Percentiles rank a stretch among this genome's conserved stretches.
Conservation (phyloP, 2,888 invertebrate species). For the Alloscopus bannaensis region DNA sequence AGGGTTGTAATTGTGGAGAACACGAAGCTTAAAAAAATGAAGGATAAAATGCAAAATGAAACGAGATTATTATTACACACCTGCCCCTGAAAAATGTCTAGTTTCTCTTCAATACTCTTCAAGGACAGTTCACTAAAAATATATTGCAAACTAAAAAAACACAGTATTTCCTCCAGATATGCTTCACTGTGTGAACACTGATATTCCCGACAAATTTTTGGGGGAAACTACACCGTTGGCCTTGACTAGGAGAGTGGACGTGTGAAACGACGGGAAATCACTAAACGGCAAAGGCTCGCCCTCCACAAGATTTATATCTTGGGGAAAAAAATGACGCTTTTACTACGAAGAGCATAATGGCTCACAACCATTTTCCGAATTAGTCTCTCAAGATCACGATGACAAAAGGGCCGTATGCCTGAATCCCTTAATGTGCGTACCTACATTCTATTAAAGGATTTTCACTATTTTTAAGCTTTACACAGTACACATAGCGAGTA, state of each 20-base stretch:
- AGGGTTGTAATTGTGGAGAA: too few species aligned
- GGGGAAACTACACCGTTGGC: neutral
- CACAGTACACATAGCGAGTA: neutral
- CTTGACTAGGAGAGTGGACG: constrained; percentile 10
- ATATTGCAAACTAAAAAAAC: neutral
- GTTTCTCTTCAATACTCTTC: neutral
- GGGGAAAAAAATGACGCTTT: neutral
- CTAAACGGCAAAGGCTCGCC: neutral
- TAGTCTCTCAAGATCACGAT: neutral
- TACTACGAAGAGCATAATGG: neutral
- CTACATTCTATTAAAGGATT: constrained; percentile 1
- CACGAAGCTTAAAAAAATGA: too few species aligned
- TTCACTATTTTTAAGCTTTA: neutral
- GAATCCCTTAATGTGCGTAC: neutral
- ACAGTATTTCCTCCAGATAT: neutral
- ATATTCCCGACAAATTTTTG: neutral
- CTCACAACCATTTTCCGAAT: neutral
- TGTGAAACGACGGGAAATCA: neutral
- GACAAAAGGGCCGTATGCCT: neutral
- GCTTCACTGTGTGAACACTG: neutral
- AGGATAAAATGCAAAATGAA: too few species aligned
- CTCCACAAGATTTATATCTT: constrained; percentile 6
- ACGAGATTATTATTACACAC: too few species aligned
- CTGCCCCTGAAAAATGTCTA: neutral
- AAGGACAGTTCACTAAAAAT: neutral